Evolutionary conservation across 2,113 vertebrate genomes (phyloP), one percentile per base, ranked within the genome.

Genomic region (Crocuta crocuta): DNA sequence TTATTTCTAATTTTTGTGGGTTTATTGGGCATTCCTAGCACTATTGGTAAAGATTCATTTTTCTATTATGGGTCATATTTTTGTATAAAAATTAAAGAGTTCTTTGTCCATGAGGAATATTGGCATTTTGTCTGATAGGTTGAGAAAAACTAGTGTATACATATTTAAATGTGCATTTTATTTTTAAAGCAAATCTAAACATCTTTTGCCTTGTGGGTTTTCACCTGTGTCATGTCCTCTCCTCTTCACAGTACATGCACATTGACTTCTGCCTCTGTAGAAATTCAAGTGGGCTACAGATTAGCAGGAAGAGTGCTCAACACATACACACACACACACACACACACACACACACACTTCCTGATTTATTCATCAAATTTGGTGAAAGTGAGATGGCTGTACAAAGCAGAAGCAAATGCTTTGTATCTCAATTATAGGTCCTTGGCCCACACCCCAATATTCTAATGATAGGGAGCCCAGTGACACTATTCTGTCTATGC

Each of bases 181-280:
- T 31, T 93, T 95, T 89, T 83, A 79, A 86, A 65, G 76, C 39
- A 61, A 85, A 53, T 45, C 55, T 85, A 74, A 68, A 89, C 89
- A 10, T 92, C 23, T 81, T 92, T 76, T 73, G 65, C 31, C 35
- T 89, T 55, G 13, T 55, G 28, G 19, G 39, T 53, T 76, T 73
- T 71, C 73, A 10, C 15, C 26, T 31, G 43, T 45, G 43, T 88
- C 39, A 87, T 53, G 53, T 4, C 15, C 7, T 68, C 53, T 80
- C 11, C 10, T 80, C 35, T 89, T 55, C 10, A 63, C 78, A 85
- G 83, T 50, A 48, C 39, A 15, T n/a, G 45, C 70, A 55, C n/a
- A 55, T 5, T 39, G n/a, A 83, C 24, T 79, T 50, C 45, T 19
- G 0, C 53, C 28, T 68, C 80, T 89, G 13, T 28, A 53, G 71